Base-by-base conservation (phyloP, 2,888 invertebrate genomes). In the Lomographa bimaculata region DNA sequence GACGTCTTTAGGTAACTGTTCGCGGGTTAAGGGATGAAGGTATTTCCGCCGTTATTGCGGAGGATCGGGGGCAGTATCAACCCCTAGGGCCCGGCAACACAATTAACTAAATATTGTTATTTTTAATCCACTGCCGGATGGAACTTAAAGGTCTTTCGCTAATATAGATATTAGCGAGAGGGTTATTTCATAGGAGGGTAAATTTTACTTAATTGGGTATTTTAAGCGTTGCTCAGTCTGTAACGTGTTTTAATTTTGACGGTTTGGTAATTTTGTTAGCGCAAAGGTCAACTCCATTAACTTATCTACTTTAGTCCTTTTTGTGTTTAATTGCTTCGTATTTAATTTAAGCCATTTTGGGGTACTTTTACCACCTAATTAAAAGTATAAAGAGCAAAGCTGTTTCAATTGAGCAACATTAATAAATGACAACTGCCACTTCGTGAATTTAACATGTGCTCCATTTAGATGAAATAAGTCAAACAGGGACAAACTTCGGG, bases 281-380 rank as follows among this genome's bases (percentile, higher is more conserved):
- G 9, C 21, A 35, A 41, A 41, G 41, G 35, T 41, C 41, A 30
- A 35, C 24, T 25, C 24, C 25, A 41, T 41, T 41, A 41, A 19
- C 8, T 28, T 6, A 28, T 40, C 18, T 23, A 7, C 14, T n/a
- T 23, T 7, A 7, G 6, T 10, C 32, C 11, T 17, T 26, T 3
- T 8, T 20, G 11, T 18, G 32, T 14, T n/a, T 18, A 28, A 6
- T n/a, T n/a, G n/a, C n/a, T n/a, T n/a, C n/a, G n/a, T n/a, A n/a
- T n/a, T n/a, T n/a, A n/a, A n/a, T n/a, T n/a, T n/a, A n/a, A n/a
- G n/a, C n/a, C n/a, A n/a, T n/a, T n/a, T n/a, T n/a, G n/a, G n/a
- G n/a, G n/a, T n/a, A n/a, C n/a, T n/a, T n/a, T n/a, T n/a, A n/a
- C n/a, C n/a, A n/a, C n/a, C n/a, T n/a, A n/a, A n/a, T n/a, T n/a